Percentiles rank a stretch among this genome's conserved stretches.
Evolutionary conservation across 2,113 vertebrate species (phyloP).

Genomic region (Cheirogaleus medius): DNA sequence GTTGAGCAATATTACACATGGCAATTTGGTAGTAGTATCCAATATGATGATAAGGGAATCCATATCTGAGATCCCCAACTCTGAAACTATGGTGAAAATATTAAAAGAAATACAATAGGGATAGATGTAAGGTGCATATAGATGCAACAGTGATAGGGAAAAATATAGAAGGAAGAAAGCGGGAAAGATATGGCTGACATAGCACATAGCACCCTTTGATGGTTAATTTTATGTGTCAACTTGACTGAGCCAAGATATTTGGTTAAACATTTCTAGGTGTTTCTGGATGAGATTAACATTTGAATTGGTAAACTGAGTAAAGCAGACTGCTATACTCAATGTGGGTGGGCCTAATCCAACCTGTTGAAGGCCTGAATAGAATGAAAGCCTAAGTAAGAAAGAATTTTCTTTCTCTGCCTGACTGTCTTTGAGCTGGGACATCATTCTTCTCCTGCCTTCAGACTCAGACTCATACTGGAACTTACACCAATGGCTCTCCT

Average conservation of each 20-base stretch:
- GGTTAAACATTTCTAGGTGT: background rate
- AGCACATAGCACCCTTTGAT: background rate
- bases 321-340: background rate
- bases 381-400: background rate
- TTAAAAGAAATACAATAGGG: background rate
- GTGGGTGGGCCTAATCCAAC: background rate
- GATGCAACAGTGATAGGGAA: background rate
- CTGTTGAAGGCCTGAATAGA: background rate
- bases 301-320: background rate
- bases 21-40: background rate
- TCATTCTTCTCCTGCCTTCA: background rate
- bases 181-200: background rate
- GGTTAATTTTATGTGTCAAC: background rate
- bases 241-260: background rate
- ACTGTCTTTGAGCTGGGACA: background rate
- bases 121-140: background rate
- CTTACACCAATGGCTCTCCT: background rate
- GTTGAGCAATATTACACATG: background rate
- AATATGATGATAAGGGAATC: background rate
- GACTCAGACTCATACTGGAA: background rate
- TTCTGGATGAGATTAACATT: background rate
- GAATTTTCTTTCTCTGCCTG: background rate
- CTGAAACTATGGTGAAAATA: background rate
- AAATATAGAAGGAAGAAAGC: background rate
- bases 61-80: background rate